These are phyloP conservation scores for Sturnira hondurensis DNA, from an alignment of 2,113 vertebrate species.

Conservation along the genomic window DNA sequence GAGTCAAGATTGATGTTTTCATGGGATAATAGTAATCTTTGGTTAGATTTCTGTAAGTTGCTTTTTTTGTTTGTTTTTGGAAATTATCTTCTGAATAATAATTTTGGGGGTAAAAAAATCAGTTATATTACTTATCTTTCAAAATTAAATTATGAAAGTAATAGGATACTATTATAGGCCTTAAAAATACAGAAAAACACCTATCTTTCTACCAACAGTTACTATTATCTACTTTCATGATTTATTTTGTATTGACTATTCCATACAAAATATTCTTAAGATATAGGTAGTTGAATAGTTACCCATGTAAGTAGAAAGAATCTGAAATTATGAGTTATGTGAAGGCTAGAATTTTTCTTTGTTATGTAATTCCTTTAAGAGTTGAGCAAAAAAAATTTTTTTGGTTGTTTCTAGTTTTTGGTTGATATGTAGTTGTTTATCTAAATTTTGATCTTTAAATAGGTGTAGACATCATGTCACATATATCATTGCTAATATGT, in stretches of 20 bases:
- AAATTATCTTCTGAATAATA: not conserved
- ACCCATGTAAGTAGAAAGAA: not conserved
- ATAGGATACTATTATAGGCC: not conserved
- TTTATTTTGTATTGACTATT: not conserved
- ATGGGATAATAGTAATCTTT: slow-evolving; percentile 13
- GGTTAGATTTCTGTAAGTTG: not conserved
- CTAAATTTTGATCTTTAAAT: slow-evolving; percentile 24
- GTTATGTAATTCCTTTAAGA: not conserved
- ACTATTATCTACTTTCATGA: not conserved
- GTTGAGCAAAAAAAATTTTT: not conserved
- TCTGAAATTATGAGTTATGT: not conserved
- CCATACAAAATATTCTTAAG: slow-evolving; percentile 6
- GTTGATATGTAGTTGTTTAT: not conserved
- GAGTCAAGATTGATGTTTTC: not conserved
- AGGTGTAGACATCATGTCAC: not conserved
- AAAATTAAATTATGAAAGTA: slow-evolving; percentile 29
- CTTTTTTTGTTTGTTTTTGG: slow-evolving; percentile 30
- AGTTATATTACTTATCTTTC: not conserved
- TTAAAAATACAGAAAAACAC: not conserved
- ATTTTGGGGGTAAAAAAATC: not conserved
- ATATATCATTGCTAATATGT: slow-evolving; percentile 11
- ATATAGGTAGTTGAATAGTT: not conserved
- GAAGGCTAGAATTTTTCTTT: slow-evolving; percentile 21
- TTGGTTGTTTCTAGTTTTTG: slow-evolving; percentile 18
- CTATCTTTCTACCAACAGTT: not conserved